Percentiles rank a stretch among this genome's conserved stretches.
Evolutionary conservation across 2,113 vertebrate genomes (phyloP).

Genomic region (Pimephales promelas): DNA sequence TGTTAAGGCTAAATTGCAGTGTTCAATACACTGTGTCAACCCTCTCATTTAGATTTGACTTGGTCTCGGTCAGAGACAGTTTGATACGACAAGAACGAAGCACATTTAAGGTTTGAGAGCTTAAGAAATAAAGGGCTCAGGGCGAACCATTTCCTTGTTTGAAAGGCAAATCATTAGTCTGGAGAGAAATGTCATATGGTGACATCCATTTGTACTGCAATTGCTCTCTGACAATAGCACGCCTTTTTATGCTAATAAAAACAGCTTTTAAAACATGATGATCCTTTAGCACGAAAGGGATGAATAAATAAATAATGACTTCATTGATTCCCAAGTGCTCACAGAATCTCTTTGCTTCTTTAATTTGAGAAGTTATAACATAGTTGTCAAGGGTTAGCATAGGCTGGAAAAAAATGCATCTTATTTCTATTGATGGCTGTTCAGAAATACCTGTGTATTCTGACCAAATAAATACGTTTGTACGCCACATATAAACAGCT

Average conservation of each 20-base stretch:
- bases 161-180: slow-evolving; percentile 26
- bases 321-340: background rate
- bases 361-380: background rate
- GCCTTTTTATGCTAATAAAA: slow-evolving; percentile 33
- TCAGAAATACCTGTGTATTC: background rate
- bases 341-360: background rate
- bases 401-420: background rate
- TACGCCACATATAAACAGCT: background rate
- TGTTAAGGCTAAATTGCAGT: slow-evolving; percentile 30
- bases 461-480: background rate
- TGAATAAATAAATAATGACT: slow-evolving; percentile 4
- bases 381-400: background rate
- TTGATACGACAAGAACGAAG: slow-evolving; percentile 26
- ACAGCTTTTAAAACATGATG: background rate
- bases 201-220: slow-evolving; percentile 33
- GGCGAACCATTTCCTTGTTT: slow-evolving; percentile 16
- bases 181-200: slow-evolving; percentile 20
- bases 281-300: background rate
- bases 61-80: slow-evolving; percentile 11
- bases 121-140: slow-evolving; percentile 36
- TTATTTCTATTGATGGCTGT: background rate
- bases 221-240: slow-evolving; percentile 16
- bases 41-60: slow-evolving; percentile 28
- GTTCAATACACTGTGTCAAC: slow-evolving; percentile 24
- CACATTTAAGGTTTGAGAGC: slow-evolving; percentile 22